A percentile compares a stretch with the other conserved stretches of the same genome.
Evolutionary conservation across 2,113 vertebrate species (phyloP).

Genomic region (Malurus melanocephalus): DNA sequence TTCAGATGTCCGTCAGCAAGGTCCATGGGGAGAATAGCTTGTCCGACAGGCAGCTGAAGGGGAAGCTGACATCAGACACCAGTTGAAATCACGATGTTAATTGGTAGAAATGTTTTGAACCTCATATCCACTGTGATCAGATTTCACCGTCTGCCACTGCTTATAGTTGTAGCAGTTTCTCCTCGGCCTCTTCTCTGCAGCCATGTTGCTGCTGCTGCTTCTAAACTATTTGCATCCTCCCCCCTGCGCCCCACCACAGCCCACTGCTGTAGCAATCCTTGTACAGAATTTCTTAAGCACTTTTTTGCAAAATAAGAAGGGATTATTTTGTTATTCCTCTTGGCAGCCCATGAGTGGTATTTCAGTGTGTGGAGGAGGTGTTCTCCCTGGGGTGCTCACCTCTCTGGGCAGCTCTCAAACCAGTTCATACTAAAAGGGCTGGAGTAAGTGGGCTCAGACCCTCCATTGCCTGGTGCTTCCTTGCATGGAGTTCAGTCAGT

Average conservation of each 20-base stretch:
- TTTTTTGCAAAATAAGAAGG: constrained; percentile 1
- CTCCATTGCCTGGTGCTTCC: not conserved
- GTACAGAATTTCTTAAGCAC: not conserved
- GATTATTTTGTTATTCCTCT: constrained; percentile 11
- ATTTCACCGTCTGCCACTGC: constrained; percentile 10
- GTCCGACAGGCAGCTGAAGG: not conserved
- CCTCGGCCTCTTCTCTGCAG: not conserved
- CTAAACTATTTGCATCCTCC: not conserved
- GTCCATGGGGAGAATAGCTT: constrained; percentile 7
- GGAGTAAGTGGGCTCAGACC: not conserved
- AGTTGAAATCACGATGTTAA: constrained; percentile 19
- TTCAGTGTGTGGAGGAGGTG: not conserved
- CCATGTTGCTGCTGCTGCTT: not conserved
- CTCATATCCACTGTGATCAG: not conserved
- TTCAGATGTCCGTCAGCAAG: not conserved
- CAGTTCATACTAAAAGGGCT: not conserved
- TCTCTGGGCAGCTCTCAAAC: not conserved
- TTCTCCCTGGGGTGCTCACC: not conserved
- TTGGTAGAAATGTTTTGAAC: constrained; percentile 9
- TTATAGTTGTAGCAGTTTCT: not conserved
- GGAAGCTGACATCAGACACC: constrained; percentile 14
- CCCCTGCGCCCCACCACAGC: not conserved
- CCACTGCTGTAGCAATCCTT: not conserved
- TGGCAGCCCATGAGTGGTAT: not conserved
- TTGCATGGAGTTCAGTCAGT: not conserved